Base-by-base conservation (phyloP, 2,888 invertebrate genomes). In the Danaus chrysippus region DNA sequence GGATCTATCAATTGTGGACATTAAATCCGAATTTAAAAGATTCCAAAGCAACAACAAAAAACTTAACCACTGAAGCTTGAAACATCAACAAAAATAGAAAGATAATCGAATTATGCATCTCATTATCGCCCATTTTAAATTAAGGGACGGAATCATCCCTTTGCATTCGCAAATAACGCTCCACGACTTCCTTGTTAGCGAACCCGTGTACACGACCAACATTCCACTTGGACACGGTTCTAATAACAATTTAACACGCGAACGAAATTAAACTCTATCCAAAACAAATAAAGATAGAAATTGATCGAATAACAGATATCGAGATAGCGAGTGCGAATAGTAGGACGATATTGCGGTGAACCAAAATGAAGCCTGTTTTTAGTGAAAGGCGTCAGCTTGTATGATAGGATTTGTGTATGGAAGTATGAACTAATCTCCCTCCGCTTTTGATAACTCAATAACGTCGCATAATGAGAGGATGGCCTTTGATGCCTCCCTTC, bases 391-490 rank as follows among this genome's bases (percentile, higher is more conserved):
- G 91, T 91, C 91, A 90, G 91, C 85, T 86, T 91, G 91, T 87
- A 78, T 91, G 91, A 91, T 91, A 85, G 87, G 91, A 91, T 91
- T 90, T 86, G 86, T 82, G 83, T 87, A 88, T 90, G 88, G 88
- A 87, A 90, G 89, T 89, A 88, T 90, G 89, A 86, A 89, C 89
- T 90, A 88, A 91, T 89, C 90, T 86, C 86, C 87, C 89, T 83
- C 79, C 79, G 79, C 76, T 76, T 77, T 81, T 86, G 89, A 91
- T 91, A 91, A 91, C 88, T 91, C 91, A 91, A 91, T 91, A 89
- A 87, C 82, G 80, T 79, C 80, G 82, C 81, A 86, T 87, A 88
- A 91, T 86, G 87, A 87, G 82, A 83, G 83, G 79, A 77, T 79
- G 83, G 83, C 91, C 91, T 91, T 91, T 90, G 90, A 88, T 81